phyloP scores from a whole-genome alignment of 2,888 invertebrate species.

The Calliopum simillimum region DNA sequence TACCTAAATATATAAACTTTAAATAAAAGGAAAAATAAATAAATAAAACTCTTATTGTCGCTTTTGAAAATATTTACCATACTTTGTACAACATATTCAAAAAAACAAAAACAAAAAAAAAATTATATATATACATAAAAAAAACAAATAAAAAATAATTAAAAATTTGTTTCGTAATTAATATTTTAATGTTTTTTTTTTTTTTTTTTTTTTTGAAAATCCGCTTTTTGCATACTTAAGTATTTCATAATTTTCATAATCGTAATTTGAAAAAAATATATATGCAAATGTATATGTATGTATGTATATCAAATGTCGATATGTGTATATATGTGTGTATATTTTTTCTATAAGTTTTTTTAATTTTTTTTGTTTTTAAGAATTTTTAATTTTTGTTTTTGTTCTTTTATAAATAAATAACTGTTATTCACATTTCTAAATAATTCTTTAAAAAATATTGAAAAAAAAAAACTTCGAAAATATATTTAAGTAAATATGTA shows the following conservation, averaged over 20 bases:
- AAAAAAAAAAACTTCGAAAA: constrained; percentile 14
- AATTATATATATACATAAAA: no score
- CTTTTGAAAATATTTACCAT: not conserved
- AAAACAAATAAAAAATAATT: not conserved
- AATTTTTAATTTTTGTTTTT: not conserved
- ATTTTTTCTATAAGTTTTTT: not conserved
- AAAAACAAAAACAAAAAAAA: constrained; percentile 2
- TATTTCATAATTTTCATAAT: not conserved
- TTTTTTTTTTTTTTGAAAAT: constrained; percentile 14
- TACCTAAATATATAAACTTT: not conserved
- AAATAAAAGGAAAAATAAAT: not conserved
- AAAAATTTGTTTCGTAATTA: not conserved
- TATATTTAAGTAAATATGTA: not conserved
- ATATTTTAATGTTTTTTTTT: not conserved
- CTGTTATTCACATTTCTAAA: not conserved
- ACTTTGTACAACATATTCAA: not conserved
- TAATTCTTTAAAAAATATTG: constrained; percentile 18
- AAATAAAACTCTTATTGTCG: not conserved
- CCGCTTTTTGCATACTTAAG: not conserved
- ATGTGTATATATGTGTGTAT: not conserved
- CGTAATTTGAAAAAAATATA: not conserved
- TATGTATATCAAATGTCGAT: not conserved
- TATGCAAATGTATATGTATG: constrained; percentile 16
- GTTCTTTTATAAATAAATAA: no score
- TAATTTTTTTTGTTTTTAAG: not conserved